Evolutionary conservation across 2,797 vertebrate species (phyloP), one percentile per base, ranked within the genome.

Genomic region (Odontamblyopus lacepedii): DNA sequence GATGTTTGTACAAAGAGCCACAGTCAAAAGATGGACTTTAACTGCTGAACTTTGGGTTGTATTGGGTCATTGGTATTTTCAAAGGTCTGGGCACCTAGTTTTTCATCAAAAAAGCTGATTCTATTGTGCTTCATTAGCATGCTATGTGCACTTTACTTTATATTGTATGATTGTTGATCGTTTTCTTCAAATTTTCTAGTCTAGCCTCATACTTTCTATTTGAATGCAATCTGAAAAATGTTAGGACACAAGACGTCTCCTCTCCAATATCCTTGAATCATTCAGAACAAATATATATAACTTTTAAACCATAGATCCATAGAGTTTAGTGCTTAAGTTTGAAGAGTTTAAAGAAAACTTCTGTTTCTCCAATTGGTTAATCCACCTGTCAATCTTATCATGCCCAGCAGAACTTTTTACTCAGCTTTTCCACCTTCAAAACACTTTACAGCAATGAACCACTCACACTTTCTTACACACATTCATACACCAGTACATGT

Each of bases 1-100:
- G 67, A 81, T 83, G 78, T 72, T 75, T 62, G 53, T 27, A 63
- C 0, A 8, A 26, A 26, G 19, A 55, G 18, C 23, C 73, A 67
- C 9, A 2, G 67, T 66, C 60, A 59, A 53, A 30, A 32, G 19
- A 38, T 6, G 30, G 27, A n/a, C 51, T n/a, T 18, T 32, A 50
- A 41, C 19, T 63, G 9, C n/a, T 44, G 62, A 41, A 44, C 35
- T 63, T 41, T 0, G 3, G 35, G 19, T 63, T 35, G 57, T 41
- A n/a, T 35, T 41, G 35, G 19, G 41, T 38, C 19, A 41, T 1
- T 44, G n/a, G 19, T 44, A 41, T 13, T 11, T 41, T 63, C 11
- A 60, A 30, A 60, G 57, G 12, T 29, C 57, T 26, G n/a, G n/a
- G 9, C 23, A 11, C 11, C n/a, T 16, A 2, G 16, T n/a, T 55